A percentile compares a stretch with the other conserved stretches of the same genome.
These are phyloP conservation scores for Amphipyra berbera DNA, from an alignment of 2,888 invertebrate genomes.

Conservation along the genomic window DNA sequence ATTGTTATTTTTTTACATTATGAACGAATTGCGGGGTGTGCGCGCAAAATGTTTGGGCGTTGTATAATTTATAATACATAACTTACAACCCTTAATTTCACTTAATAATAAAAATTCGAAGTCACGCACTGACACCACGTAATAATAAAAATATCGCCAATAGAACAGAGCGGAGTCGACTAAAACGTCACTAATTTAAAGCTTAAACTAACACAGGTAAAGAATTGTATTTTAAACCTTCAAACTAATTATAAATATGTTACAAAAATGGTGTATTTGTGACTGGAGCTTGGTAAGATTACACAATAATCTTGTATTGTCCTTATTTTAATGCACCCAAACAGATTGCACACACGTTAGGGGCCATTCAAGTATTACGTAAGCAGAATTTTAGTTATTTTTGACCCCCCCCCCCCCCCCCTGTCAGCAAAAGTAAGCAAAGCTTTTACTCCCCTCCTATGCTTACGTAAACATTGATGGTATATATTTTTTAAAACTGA, in stretches of 20 bases:
- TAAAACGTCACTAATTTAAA: slow-evolving; percentile 36
- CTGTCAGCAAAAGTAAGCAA: too few relatives aligned
- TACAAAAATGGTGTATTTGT: slow-evolving; percentile 37
- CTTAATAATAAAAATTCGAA: slow-evolving; percentile 50
- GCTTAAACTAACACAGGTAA: slow-evolving; percentile 42
- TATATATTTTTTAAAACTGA: too few relatives aligned
- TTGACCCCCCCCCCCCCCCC: too few relatives aligned
- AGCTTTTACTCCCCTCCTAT: too few relatives aligned
- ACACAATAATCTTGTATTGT: slow-evolving; percentile 4
- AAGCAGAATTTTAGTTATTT: too few relatives aligned
- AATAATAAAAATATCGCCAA: slow-evolving; percentile 32
- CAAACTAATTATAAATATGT: slow-evolving; percentile 20
- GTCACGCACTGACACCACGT: slow-evolving; percentile 26
- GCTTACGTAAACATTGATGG: too few relatives aligned
- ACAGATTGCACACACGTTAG: slow-evolving; percentile 44
- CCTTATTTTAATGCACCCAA: slow-evolving; percentile 27
- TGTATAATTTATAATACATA: slow-evolving; percentile 37
- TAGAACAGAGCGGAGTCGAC: slow-evolving; percentile 10
- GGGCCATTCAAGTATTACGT: too few relatives aligned
- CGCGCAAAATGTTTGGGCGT: slow-evolving; percentile 40
- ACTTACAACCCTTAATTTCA: slow-evolving; percentile 40
- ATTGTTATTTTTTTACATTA: slow-evolving; percentile 57
- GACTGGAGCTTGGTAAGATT: slow-evolving; percentile 40
- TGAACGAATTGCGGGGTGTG: slow-evolving; percentile 35
- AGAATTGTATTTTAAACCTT: slow-evolving; percentile 31